Evolutionary conservation across 2,113 vertebrate species (phyloP).

Genomic region (Neomonachus schauinslandi): DNA sequence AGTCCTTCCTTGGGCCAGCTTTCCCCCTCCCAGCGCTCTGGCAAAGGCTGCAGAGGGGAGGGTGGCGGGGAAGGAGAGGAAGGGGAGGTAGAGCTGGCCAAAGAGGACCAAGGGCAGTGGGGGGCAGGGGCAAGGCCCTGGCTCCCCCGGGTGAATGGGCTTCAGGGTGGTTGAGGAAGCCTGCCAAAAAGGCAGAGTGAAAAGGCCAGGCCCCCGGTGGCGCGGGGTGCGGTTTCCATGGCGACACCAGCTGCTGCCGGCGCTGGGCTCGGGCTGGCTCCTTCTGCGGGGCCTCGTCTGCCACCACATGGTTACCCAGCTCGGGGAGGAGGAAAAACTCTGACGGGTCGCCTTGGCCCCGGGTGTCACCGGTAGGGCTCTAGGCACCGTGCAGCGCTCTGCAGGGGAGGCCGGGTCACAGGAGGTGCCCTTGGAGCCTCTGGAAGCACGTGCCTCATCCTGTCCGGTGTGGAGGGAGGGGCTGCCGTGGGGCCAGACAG

Average conservation of each 20-base stretch:
- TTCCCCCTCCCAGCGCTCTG: constrained; percentile 58
- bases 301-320: constrained; percentile 66
- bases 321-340: not conserved
- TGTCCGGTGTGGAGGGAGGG: not conserved
- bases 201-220: constrained; percentile 70
- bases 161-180: constrained; percentile 73
- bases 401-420: not conserved
- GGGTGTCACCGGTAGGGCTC: not conserved
- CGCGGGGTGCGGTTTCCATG: constrained; percentile 67
- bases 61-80: not conserved
- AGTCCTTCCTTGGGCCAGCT: constrained; percentile 60
- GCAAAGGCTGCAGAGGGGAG: constrained; percentile 35
- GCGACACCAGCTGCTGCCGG: constrained; percentile 71
- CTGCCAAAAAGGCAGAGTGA: constrained; percentile 70
- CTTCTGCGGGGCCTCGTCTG: constrained; percentile 47
- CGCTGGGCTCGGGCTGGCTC: not conserved
- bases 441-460: too few relatives aligned
- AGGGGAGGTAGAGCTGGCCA: not conserved
- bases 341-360: not conserved
- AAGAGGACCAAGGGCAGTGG: not conserved
- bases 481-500: not conserved
- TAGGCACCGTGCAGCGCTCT: not conserved
- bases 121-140: constrained; percentile 1
- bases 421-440: not conserved
- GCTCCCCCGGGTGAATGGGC: constrained; percentile 52